A percentile compares a stretch with the other conserved stretches of the same genome.
Evolutionary conservation across 2,888 invertebrate genomes (phyloP).

Genomic region (Bombyx huttoni): DNA sequence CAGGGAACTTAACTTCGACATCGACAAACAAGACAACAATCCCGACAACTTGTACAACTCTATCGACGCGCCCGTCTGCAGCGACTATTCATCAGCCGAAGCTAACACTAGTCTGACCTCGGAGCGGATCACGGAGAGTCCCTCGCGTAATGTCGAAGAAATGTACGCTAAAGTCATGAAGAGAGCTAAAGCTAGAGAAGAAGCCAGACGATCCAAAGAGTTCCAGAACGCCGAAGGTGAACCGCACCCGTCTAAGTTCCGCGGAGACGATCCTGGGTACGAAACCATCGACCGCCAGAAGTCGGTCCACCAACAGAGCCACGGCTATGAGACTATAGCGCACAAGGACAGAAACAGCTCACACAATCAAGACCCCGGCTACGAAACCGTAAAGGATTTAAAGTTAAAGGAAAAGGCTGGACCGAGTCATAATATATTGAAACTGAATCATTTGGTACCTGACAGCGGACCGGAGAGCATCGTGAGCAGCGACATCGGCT

Average conservation of each 20-base stretch:
- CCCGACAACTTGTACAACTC: slow-evolving; percentile 55
- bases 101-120: slow-evolving; percentile 35
- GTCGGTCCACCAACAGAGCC: slow-evolving; percentile 35
- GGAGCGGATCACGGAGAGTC: slow-evolving; percentile 66
- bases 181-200: slow-evolving; percentile 69
- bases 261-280: slow-evolving; percentile 64
- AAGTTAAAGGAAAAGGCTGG: slow-evolving; percentile 21
- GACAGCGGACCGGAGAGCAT: slow-evolving; percentile 75
- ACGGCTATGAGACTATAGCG: slow-evolving; percentile 75
- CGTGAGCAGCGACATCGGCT: slow-evolving; percentile 78
- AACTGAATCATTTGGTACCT: slow-evolving; percentile 36
- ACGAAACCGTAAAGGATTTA: slow-evolving; percentile 72
- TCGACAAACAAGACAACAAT: slow-evolving; percentile 39
- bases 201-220: slow-evolving; percentile 37
- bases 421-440: slow-evolving; percentile 37
- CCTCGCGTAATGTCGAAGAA: slow-evolving; percentile 83
- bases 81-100: slow-evolving; percentile 44
- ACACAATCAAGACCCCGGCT: slow-evolving; percentile 74
- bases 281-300: slow-evolving; percentile 64
- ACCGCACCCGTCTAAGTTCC: slow-evolving; percentile 29
- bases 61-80: slow-evolving; percentile 44
- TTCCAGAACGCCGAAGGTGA: slow-evolving; percentile 25
- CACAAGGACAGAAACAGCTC: slow-evolving; percentile 50
- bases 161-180: slow-evolving; percentile 92
- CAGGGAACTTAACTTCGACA: slow-evolving; percentile 54